Base-by-base conservation (phyloP, 2,113 vertebrate species). In the Heterotis niloticus region DNA sequence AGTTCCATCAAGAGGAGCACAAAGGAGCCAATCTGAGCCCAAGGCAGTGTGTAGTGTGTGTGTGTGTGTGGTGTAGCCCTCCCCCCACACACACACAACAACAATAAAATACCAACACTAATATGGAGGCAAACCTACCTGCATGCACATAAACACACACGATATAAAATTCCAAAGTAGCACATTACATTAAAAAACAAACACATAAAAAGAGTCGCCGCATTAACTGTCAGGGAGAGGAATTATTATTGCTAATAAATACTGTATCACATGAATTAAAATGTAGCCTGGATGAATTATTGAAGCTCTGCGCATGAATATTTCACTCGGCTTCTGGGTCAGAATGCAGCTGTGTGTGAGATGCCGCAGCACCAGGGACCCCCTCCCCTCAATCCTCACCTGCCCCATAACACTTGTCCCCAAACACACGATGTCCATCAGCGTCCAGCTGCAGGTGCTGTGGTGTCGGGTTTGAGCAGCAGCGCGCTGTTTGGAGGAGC, bases 241-340 rank as follows among this genome's bases (percentile, higher is more conserved):
- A 73, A 23, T 17, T 60, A 7, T 17, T 29, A 34, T 52, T 72
- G 20, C 72, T 75, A 24, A 18, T 75, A 51, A 75, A 59, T 75
- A 59, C 54, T 75, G 54, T 75, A 59, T 14, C 54, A 17, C 56
- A 54, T 54, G 17, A 67, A 77, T 68, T 44, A 52, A 18, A 77
- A 77, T 77, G 65, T 10, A 78, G 59, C 77, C 77, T 60, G 77
- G 28, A 78, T 70, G 54, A 70, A 78, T 78, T 60, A 78, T 34
- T 78, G 52, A 78, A 78, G n/a, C 26, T 14, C 28, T 17, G 14
- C 56, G 24, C 66, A 78, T 60, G 69, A 78, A 78, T 70, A 70
- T 60, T 78, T 78, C 77, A 78, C 77, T 69, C 51, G 20, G 64
- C 59, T 68, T 78, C 76, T 56, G 17, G 66, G 54, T 78, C 76